A percentile compares a stretch with the other conserved stretches of the same genome.
Conservation (phyloP, 1,140 invertebrate genomes). For the Drosophila burlai region DNA sequence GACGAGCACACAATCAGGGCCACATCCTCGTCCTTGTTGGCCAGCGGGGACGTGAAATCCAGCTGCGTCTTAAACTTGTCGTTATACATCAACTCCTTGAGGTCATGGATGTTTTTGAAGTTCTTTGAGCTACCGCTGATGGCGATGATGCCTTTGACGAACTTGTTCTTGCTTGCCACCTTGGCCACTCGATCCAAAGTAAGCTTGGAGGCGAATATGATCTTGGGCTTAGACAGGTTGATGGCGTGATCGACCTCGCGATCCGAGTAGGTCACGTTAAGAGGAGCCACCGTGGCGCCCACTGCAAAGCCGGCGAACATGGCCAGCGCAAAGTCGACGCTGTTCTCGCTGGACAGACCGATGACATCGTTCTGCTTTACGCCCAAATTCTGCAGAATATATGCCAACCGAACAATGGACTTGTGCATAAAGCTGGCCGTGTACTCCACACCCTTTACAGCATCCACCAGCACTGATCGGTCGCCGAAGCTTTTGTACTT, state of each 20-base stretch:
- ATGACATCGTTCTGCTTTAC: conserved; percentile 87
- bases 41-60: too few species aligned
- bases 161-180: conserved; percentile 85
- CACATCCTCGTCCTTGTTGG: too few species aligned
- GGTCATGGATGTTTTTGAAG: too few species aligned
- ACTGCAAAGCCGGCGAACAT: conserved; percentile 86
- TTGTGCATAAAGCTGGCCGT: conserved; percentile 84
- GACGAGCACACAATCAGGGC: too few species aligned
- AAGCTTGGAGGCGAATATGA: conserved; percentile 88
- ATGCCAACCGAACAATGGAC: conserved; percentile 85
- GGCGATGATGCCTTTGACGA: conserved; percentile 85
- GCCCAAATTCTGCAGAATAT: conserved; percentile 83
- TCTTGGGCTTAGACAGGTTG: conserved; percentile 89
- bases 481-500: conserved; percentile 64
- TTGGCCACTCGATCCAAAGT: conserved; percentile 85
- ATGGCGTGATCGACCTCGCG: conserved; percentile 89
- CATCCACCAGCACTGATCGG: conserved; percentile 83
- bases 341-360: conserved; percentile 88
- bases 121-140: conserved; percentile 71
- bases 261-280: conserved; percentile 88
- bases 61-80: too few species aligned
- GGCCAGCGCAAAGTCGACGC: conserved; percentile 86
- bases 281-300: conserved; percentile 87
- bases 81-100: too few species aligned
- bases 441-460: conserved; percentile 83